Percentiles rank a stretch among this genome's conserved stretches.
phyloP scores from a whole-genome alignment of 2,888 invertebrate genomes.

The Carpatolechia fugitivella region DNA sequence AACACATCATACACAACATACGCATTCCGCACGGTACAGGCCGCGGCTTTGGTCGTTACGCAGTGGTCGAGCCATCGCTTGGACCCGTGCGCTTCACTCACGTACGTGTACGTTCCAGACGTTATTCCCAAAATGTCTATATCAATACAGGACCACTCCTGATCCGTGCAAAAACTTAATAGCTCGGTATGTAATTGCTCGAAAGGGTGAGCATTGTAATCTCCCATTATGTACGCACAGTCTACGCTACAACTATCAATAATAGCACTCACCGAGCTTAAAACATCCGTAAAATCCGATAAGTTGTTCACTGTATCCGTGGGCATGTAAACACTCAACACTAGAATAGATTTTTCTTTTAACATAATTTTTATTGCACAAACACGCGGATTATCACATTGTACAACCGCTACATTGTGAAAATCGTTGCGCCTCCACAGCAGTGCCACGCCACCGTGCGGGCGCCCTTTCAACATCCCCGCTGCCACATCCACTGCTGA shows the following conservation, averaged over 20 bases:
- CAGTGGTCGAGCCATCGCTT: not conserved
- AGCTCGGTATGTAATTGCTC: constrained; percentile 14
- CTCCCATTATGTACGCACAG: constrained; percentile 16
- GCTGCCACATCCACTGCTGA: not conserved
- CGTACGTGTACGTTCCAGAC: not conserved
- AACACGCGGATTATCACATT: not conserved
- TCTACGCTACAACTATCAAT: constrained; percentile 13
- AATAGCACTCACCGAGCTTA: constrained; percentile 14
- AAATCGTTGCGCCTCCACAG: not conserved
- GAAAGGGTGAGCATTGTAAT: constrained; percentile 18
- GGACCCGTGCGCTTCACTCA: not conserved
- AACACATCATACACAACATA: not conserved
- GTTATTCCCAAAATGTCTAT: not conserved
- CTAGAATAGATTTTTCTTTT: not conserved
- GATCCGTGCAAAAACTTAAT: constrained; percentile 10
- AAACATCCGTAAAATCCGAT: constrained; percentile 5
- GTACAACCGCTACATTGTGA: not conserved
- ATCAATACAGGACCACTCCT: constrained; percentile 10
- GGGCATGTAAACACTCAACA: not conserved
- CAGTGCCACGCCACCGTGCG: not conserved
- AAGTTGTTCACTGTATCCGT: not conserved
- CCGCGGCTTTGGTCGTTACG: not conserved
- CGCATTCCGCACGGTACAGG: not conserved
- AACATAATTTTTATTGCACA: not conserved
- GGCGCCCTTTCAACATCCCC: not conserved